Evolutionary conservation across 1,140 invertebrate species (phyloP), one percentile per base, ranked within the genome.

Genomic region (Bombus superbus): DNA sequence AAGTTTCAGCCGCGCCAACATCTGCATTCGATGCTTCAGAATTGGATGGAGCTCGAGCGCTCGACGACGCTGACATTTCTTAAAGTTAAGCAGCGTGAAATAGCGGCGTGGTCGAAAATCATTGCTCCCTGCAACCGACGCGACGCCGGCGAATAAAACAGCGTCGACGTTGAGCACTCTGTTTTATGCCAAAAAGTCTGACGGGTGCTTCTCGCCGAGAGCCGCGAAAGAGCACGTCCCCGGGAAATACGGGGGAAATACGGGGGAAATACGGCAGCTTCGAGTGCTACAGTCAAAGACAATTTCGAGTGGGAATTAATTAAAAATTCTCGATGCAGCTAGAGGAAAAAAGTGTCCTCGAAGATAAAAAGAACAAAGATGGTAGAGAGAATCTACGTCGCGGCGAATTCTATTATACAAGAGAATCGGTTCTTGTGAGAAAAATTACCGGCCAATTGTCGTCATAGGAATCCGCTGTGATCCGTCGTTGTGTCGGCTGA

Each of bases 131-230:
- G 28, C 59, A n/a, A 62, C 28, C 59, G 59, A 62, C 25, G 32
- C 53, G 68, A 72, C 6, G 68, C 53, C 11, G 25, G 53, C 22
- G 42, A 80, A 85, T 80, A 80, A 80, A 85, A 64, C 40, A 68
- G 62, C 42, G 25, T n/a, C 72, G 72, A 53, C 72, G 25, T 68
- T 42, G 32, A 81, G 80, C 69, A 73, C 57, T 28, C 73, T 18
- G 73, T 75, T 57, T 57, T 44, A 66, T 76, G 72, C 72, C 81
- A 76, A 76, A 83, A 83, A 73, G 69, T 76, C 53, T 38, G 68
- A 81, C 38, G 57, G 42, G 38, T 59, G 68, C 28, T 59, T 44
- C 79, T 28, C 47, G 28, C 13, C 5, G 4, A n/a, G 66, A 32
- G 38, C 4, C 47, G 28, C 28, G 38, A 42, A 32, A 32, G 38